A percentile compares a stretch with the other conserved stretches of the same genome.
These are phyloP conservation scores for Oligia latruncula DNA, from an alignment of 2,888 invertebrate genomes.

Conservation along the genomic window DNA sequence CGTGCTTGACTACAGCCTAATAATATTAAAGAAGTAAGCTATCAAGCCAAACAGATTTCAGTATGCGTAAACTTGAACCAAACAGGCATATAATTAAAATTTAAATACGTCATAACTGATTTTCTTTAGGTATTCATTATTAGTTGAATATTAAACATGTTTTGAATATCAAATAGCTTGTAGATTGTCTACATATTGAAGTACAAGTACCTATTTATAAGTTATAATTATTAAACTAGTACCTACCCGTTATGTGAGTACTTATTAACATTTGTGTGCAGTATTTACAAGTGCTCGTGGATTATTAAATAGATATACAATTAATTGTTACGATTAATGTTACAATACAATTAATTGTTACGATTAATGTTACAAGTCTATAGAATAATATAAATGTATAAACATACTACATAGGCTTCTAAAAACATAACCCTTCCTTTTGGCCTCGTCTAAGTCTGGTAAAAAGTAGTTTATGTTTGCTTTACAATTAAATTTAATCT, in stretches of 20 bases:
- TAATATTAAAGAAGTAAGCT: neutral
- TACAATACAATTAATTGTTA: neutral
- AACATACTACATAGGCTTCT: neutral
- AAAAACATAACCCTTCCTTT: neutral
- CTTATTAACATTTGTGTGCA: conserved; percentile 8
- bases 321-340: conserved; percentile 4
- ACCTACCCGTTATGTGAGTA: neutral
- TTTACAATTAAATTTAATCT: neutral
- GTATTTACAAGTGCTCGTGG: conserved; percentile 20
- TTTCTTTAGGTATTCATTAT: conserved; percentile 23
- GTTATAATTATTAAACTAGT: conserved; percentile 11
- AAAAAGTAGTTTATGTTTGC: neutral
- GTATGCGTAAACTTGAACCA: conserved; percentile 25
- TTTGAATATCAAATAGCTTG: conserved; percentile 40
- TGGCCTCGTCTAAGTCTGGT: neutral
- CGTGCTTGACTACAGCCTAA: conserved; percentile 8
- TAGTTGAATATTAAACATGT: conserved; percentile 34
- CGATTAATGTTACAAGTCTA: neutral
- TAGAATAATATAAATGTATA: neutral
- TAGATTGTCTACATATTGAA: conserved; percentile 24
- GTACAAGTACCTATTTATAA: neutral
- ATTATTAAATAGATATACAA: conserved; percentile 2
- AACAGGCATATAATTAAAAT: conserved; percentile 21
- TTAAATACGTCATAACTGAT: conserved; percentile 33
- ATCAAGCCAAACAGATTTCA: conserved; percentile 41